phyloP scores from a whole-genome alignment of 2,113 vertebrate genomes.

The Pogona vitticeps region DNA sequence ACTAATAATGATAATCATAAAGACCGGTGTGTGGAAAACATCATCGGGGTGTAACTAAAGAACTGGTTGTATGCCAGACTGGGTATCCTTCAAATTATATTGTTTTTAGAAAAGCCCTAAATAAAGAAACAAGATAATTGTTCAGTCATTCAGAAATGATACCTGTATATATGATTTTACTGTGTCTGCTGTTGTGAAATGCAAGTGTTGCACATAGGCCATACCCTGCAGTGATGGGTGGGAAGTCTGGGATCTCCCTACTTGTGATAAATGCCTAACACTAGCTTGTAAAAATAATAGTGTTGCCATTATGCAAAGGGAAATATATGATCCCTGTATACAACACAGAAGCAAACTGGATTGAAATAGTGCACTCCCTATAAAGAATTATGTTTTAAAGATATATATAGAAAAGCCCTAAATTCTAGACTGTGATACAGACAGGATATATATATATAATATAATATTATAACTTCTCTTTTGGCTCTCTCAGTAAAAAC shows the following conservation, averaged over 20 bases:
- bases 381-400: too few relatives aligned
- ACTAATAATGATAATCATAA: too few relatives aligned
- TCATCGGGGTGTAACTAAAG: too few relatives aligned
- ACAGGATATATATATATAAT: too few relatives aligned
- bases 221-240: not conserved
- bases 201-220: not conserved
- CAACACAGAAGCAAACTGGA: not conserved
- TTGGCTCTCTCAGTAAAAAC: too few relatives aligned
- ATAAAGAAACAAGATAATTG: not conserved
- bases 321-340: not conserved
- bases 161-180: not conserved
- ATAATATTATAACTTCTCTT: too few relatives aligned
- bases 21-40: not conserved
- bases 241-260: not conserved
- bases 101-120: not conserved
- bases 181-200: not conserved
- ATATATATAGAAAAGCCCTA: too few relatives aligned
- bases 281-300: not conserved
- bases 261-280: not conserved
- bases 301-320: not conserved
- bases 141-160: not conserved
- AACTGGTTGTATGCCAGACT: not conserved
- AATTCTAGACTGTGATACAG: too few relatives aligned
- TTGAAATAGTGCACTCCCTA: too few relatives aligned
- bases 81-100: not conserved